Evolutionary conservation across 2,888 invertebrate genomes (phyloP).

Genomic region (Drosophila neonasuta): DNA sequence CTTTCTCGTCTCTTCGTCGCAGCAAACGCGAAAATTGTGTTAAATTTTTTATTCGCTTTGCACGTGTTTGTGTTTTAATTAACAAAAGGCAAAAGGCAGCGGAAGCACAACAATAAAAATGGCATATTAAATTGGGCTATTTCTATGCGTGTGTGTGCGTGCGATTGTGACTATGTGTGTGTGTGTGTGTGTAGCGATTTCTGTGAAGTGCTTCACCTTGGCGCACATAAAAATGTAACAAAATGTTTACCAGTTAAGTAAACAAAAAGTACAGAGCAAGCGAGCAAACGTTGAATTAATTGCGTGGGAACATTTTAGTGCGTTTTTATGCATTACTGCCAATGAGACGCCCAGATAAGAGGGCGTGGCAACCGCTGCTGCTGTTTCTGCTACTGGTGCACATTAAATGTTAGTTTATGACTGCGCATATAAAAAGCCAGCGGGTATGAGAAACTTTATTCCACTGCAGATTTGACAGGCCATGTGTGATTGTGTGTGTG

Average conservation of each 20-base stretch:
- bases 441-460: slow-evolving; percentile 54
- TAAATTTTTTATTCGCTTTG: slow-evolving; percentile 69
- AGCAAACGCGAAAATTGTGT: slow-evolving; percentile 35
- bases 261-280: slow-evolving; percentile 62
- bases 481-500: slow-evolving; percentile 19
- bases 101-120: slow-evolving; percentile 71
- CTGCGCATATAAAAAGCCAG: slow-evolving; percentile 54
- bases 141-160: slow-evolving; percentile 26
- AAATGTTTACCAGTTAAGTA: slow-evolving; percentile 78
- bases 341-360: slow-evolving; percentile 42
- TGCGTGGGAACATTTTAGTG: slow-evolving; percentile 76
- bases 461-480: slow-evolving; percentile 59
- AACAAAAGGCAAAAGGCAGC: slow-evolving; percentile 60
- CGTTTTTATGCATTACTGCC: slow-evolving; percentile 74
- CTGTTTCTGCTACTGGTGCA: slow-evolving; percentile 40
- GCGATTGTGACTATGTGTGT: slow-evolving; percentile 21
- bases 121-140: slow-evolving; percentile 64
- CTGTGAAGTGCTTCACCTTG: slow-evolving; percentile 64
- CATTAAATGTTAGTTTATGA: slow-evolving; percentile 66
- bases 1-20: not conserved
- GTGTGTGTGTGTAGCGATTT: slow-evolving; percentile 40
- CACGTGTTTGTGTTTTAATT: slow-evolving; percentile 79
- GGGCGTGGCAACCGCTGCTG: slow-evolving; percentile 36
- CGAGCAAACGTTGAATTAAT: slow-evolving; percentile 68
- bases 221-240: slow-evolving; percentile 72